A percentile compares a stretch with the other conserved stretches of the same genome.
Evolutionary conservation across 2,888 invertebrate genomes (phyloP).

Genomic region (Drosophila yooni): DNA sequence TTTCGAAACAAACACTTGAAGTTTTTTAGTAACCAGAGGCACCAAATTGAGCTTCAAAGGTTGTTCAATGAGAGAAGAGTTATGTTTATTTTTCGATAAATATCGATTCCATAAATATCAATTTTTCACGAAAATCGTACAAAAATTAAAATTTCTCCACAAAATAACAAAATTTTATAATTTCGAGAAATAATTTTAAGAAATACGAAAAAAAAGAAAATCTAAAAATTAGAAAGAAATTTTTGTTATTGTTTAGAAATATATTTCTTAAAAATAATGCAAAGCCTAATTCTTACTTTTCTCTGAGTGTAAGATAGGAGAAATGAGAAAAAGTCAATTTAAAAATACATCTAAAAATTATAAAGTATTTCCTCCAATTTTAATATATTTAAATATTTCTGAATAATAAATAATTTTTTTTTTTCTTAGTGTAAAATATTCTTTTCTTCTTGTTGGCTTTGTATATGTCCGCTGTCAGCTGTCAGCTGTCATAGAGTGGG

Average conservation of each 20-base stretch:
- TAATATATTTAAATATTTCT: background rate
- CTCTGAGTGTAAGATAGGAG: background rate
- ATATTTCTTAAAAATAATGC: background rate
- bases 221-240: background rate
- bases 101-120: background rate
- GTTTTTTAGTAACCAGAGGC: background rate
- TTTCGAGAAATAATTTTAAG: too few relatives aligned
- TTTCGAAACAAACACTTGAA: background rate
- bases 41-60: background rate
- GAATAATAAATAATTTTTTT: background rate
- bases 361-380: too few relatives aligned
- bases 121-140: background rate
- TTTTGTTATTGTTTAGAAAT: background rate
- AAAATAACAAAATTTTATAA: too few relatives aligned
- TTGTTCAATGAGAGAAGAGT: background rate
- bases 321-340: too few relatives aligned
- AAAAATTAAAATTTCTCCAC: too few relatives aligned
- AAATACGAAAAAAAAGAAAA: too few relatives aligned
- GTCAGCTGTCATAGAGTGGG: slow-evolving; percentile 34
- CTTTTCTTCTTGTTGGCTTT: background rate
- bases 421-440: background rate
- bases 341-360: too few relatives aligned
- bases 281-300: background rate
- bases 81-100: background rate
- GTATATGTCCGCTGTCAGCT: background rate